A percentile compares a stretch with the other conserved stretches of the same genome.
phyloP scores from a whole-genome alignment of 30 jellyfish, hydroid and myxozoan genomes.

The Morbakka virulenta region DNA sequence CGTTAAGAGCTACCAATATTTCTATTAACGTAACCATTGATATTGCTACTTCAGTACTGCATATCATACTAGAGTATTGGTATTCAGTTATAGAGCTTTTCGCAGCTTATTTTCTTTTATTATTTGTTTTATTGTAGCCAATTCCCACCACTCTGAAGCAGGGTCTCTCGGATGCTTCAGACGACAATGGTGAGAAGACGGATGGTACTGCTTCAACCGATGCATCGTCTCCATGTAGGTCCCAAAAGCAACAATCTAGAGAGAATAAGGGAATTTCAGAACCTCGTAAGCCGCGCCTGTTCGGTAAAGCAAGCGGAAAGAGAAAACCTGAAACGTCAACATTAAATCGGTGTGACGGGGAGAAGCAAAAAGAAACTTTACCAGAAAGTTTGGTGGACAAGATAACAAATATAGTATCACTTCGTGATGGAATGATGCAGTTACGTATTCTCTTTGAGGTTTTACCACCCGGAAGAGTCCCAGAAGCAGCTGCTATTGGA shows the following conservation, averaged over 20 bases:
- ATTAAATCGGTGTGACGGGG: not conserved
- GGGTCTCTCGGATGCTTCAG: not conserved
- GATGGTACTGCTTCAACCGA: not conserved
- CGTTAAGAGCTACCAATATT: too few relatives aligned
- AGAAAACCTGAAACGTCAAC: not conserved
- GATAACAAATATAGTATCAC: conserved; percentile 44
- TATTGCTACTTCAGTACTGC: too few relatives aligned
- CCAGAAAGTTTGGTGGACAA: not conserved
- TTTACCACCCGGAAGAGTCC: conserved; percentile 72
- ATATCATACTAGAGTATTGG: too few relatives aligned
- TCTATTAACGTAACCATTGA: too few relatives aligned
- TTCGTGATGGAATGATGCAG: conserved; percentile 70
- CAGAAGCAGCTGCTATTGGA: conserved; percentile 73
- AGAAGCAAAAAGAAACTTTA: not conserved
- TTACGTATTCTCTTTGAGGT: conserved; percentile 56
- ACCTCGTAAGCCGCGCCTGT: not conserved
- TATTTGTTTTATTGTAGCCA: not conserved
- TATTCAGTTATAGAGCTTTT: too few relatives aligned
- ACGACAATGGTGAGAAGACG: not conserved
- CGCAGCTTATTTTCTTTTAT: too few relatives aligned
- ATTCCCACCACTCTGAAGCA: not conserved
- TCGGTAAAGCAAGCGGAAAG: not conserved
- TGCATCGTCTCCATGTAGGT: not conserved
- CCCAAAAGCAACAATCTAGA: not conserved
- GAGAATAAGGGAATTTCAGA: not conserved